These are phyloP conservation scores for Urocyon cinereoargenteus DNA, from an alignment of 2,797 vertebrate species.

Conservation along the genomic window DNA sequence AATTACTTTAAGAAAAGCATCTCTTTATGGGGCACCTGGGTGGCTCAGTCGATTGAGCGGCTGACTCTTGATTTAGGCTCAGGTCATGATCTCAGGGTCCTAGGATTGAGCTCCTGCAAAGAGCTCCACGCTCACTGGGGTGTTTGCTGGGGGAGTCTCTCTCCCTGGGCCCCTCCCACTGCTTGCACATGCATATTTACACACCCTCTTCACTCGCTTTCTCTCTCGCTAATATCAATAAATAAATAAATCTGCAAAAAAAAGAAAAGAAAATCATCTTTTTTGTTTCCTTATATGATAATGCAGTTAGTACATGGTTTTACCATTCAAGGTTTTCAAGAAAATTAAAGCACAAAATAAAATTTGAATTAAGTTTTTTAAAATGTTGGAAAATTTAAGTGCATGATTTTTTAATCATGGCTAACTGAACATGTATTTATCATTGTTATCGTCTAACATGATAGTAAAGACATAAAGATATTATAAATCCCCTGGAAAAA, in stretches of 20 bases:
- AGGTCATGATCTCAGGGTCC: not conserved
- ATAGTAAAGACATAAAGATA: not conserved
- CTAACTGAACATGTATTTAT: not conserved
- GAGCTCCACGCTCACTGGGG: not conserved
- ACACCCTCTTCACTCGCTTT: not conserved
- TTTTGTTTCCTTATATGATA: not conserved
- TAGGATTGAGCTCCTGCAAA: not conserved
- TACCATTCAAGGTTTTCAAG: not conserved
- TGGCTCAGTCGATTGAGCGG: not conserved
- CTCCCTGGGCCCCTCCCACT: not conserved
- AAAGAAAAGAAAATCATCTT: not conserved
- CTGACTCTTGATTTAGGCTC: not conserved
- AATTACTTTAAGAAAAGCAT: not conserved
- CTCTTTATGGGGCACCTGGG: not conserved
- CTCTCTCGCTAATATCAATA: not conserved
- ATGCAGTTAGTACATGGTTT: not conserved
- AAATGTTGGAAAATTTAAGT: not conserved
- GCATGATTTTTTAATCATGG: not conserved
- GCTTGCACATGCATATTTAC: not conserved
- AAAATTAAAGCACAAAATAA: not conserved
- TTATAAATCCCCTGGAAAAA: not conserved
- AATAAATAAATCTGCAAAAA: not conserved
- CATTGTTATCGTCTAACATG: not conserved
- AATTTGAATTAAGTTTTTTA: not conserved
- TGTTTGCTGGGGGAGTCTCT: not conserved